A percentile compares a stretch with the other conserved stretches of the same genome.
Evolutionary conservation across 37 sponge, comb jelly and placozoan species (phyloP).

Genomic region (Axinella damicornis): DNA sequence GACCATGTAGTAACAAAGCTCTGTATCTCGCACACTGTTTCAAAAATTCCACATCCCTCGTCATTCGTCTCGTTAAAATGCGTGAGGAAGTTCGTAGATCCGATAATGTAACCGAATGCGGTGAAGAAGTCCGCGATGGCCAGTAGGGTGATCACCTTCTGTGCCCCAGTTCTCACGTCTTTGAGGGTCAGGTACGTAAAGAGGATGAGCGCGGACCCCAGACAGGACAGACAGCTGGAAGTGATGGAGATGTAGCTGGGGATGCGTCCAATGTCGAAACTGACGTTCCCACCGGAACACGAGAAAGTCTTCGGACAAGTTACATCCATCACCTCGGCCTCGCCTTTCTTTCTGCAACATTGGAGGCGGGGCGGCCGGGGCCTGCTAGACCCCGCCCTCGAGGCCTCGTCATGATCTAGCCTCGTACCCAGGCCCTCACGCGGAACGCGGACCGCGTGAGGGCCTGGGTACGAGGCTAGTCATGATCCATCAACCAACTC

Average conservation of each 20-base stretch:
- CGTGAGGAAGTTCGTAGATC: conserved; percentile 22
- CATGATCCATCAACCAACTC: too few relatives aligned
- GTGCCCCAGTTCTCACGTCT: conserved; percentile 53
- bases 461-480: too few relatives aligned
- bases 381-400: too few relatives aligned
- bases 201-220: conserved; percentile 55
- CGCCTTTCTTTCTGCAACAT: too few relatives aligned
- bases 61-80: conserved; percentile 10
- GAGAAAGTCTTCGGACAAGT: background rate
- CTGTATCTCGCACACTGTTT: conserved; percentile 48
- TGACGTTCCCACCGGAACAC: background rate
- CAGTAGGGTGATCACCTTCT: conserved; percentile 51
- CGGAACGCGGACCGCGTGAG: too few relatives aligned
- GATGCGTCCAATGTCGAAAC: conserved; percentile 17
- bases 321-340: too few relatives aligned
- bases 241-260: conserved; percentile 50
- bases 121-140: conserved; percentile 69
- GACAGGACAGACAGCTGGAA: conserved; percentile 55
- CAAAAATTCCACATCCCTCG: conserved; percentile 8
- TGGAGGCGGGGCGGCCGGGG: too few relatives aligned
- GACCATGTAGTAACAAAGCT: conserved; percentile 56
- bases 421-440: too few relatives aligned
- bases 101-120: conserved; percentile 67
- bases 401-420: too few relatives aligned
- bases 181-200: conserved; percentile 41